Conservation (phyloP, 2,888 invertebrate genomes). For the Anarsia innoxiella region DNA sequence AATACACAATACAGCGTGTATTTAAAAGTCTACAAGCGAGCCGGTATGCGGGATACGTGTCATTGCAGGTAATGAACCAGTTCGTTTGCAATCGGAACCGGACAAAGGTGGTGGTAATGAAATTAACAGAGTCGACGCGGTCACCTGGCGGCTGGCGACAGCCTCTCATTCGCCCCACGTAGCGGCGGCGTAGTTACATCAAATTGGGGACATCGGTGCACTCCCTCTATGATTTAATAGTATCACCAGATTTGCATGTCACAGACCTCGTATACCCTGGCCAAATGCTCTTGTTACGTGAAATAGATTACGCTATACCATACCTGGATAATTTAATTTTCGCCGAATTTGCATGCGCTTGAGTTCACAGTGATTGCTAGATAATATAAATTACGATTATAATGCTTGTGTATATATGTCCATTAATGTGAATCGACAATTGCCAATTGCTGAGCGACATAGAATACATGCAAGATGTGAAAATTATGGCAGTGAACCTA, state of each 20-base stretch:
- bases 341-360: slow-evolving; percentile 28
- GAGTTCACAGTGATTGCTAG: slow-evolving; percentile 17
- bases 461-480: too few species aligned
- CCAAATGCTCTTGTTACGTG: slow-evolving; percentile 46
- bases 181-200: slow-evolving; percentile 54
- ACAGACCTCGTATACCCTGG: slow-evolving; percentile 52
- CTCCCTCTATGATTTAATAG: slow-evolving; percentile 65
- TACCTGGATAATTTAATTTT: slow-evolving; percentile 45
- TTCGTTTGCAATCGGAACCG: slow-evolving; percentile 38
- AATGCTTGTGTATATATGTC: background rate
- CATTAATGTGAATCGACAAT: too few species aligned
- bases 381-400: background rate
- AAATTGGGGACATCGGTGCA: slow-evolving; percentile 47
- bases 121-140: slow-evolving; percentile 42
- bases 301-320: slow-evolving; percentile 40
- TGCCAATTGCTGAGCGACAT: too few species aligned
- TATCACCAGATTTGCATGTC: slow-evolving; percentile 73
- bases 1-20: too few species aligned
- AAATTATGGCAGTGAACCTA: too few species aligned
- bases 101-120: slow-evolving; percentile 47
- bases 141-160: background rate
- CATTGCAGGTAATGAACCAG: slow-evolving; percentile 22
- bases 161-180: slow-evolving; percentile 30
- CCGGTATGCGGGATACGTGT: background rate
- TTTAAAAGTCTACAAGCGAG: too few species aligned